phyloP scores from a whole-genome alignment of 2,888 invertebrate species.

The Carcina quercana region DNA sequence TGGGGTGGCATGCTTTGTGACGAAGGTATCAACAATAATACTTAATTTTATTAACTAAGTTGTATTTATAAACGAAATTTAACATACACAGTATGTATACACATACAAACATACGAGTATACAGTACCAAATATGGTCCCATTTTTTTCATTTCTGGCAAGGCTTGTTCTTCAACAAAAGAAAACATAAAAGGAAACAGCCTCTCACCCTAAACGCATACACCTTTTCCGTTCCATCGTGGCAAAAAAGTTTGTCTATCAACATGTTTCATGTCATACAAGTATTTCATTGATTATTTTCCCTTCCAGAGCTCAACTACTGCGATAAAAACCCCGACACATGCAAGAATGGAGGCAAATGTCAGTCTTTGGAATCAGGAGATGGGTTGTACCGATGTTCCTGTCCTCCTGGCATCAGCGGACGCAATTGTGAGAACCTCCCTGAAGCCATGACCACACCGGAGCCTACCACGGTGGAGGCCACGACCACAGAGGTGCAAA shows the following conservation, averaged over 20 bases:
- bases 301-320: conserved; percentile 84
- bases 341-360: conserved; percentile 90
- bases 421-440: conserved; percentile 80
- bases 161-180: no score
- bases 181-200: no score
- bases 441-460: conserved; percentile 33
- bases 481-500: conserved; percentile 9
- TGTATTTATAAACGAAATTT: not conserved
- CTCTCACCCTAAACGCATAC: no score
- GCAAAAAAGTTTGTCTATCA: no score
- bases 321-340: conserved; percentile 82
- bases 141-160: no score
- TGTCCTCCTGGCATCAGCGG: conserved; percentile 85
- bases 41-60: no score
- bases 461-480: conserved; percentile 4
- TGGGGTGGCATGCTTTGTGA: conserved; percentile 96
- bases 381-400: conserved; percentile 84
- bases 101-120: no score
- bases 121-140: no score
- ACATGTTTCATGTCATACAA: no score
- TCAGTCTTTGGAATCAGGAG: conserved; percentile 83
- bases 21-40: conserved; percentile 76
- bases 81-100: not conserved
- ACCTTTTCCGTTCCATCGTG: no score
- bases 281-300: no score